Conservation (phyloP, 2,888 invertebrate genomes). For the Mechanitis messenoides region DNA sequence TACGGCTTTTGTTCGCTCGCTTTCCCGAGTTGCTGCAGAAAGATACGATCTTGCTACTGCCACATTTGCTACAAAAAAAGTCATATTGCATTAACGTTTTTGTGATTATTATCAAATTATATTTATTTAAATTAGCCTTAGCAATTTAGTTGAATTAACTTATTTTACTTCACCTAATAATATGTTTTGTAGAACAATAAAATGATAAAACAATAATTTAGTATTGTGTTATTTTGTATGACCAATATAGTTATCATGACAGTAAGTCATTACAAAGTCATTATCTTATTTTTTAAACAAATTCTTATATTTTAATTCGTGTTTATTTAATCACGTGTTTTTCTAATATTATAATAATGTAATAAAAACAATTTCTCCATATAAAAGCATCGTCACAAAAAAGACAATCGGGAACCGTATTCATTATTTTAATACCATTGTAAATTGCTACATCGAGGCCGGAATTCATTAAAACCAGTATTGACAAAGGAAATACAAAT, state of each 20-base stretch:
- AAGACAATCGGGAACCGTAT: not conserved
- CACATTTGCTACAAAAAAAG: slow-evolving; percentile 80
- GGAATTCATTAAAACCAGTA: slow-evolving; percentile 1
- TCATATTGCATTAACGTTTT: not conserved
- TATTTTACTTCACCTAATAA: not conserved
- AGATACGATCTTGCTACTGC: slow-evolving; percentile 90
- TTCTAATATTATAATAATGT: no score
- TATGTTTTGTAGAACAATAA: not conserved
- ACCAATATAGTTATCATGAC: no score
- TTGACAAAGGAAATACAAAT: slow-evolving; percentile 2
- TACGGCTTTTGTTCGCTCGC: slow-evolving; percentile 88
- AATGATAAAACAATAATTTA: no score
- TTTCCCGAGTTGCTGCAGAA: slow-evolving; percentile 87
- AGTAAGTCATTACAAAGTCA: slow-evolving; percentile 1
- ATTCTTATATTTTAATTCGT: no score
- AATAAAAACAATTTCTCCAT: no score
- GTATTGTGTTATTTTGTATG: no score
- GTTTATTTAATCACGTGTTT: no score
- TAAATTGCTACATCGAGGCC: slow-evolving; percentile 3
- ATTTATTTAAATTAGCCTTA: no score
- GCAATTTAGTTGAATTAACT: no score
- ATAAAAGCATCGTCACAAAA: no score
- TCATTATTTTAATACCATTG: not conserved
- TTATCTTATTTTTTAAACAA: not conserved
- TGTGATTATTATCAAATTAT: no score